Evolutionary conservation across 2,113 vertebrate species (phyloP).

Genomic region (Raphicerus campestris): DNA sequence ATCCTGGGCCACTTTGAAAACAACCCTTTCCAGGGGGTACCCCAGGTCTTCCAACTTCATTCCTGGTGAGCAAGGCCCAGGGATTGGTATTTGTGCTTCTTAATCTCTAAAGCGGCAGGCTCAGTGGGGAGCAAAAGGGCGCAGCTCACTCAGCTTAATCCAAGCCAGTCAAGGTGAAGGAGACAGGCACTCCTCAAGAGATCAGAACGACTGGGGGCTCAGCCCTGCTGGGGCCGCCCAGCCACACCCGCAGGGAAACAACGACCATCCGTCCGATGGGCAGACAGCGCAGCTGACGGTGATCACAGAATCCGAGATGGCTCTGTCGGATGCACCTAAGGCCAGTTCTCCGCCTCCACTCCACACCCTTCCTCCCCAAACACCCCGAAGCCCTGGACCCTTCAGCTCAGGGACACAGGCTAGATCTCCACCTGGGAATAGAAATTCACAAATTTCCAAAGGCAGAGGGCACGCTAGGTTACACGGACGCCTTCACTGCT

Average conservation of each 20-base stretch:
- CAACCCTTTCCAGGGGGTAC: neutral
- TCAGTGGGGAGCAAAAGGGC: accelerated
- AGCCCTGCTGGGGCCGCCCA: accelerated
- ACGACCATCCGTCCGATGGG: accelerated
- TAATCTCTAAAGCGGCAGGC: neutral
- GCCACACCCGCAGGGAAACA: accelerated
- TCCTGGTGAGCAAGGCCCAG: accelerated
- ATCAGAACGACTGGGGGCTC: accelerated
- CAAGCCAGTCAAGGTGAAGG: neutral
- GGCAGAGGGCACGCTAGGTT: neutral
- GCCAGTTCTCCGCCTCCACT: accelerated
- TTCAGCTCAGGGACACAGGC: neutral
- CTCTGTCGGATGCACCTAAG: accelerated
- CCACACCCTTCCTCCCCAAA: neutral
- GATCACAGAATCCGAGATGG: accelerated
- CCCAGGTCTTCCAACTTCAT: neutral
- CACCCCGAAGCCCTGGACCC: accelerated
- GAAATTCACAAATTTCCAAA: neutral
- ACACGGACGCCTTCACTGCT: neutral
- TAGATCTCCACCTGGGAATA: neutral
- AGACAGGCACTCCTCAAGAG: accelerated
- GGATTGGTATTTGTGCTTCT: accelerated
- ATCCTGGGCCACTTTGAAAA: no score
- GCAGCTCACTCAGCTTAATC: accelerated
- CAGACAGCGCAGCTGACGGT: accelerated